Conservation (phyloP, 2,113 vertebrate species). For the Spheniscus mendiculus region DNA sequence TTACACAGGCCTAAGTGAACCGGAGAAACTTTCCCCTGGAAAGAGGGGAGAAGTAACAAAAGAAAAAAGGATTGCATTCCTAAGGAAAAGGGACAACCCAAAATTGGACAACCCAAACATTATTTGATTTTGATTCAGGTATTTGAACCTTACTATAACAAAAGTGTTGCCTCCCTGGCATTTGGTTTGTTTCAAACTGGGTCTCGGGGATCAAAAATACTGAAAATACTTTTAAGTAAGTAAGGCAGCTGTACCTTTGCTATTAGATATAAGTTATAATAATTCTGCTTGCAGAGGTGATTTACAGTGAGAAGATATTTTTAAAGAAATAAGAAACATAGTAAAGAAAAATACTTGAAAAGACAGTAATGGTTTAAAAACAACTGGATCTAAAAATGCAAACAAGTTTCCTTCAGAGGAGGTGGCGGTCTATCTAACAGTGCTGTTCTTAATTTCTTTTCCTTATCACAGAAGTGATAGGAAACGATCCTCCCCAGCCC, state of each 20-base stretch:
- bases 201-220: not conserved
- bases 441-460: not conserved
- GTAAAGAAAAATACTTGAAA: not conserved
- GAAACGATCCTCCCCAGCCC: not conserved
- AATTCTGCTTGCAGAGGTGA: not conserved
- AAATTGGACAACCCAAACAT: not conserved
- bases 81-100: not conserved
- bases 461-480: not conserved
- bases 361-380: not conserved
- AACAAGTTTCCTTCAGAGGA: not conserved
- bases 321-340: not conserved
- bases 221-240: not conserved
- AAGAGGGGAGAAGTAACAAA: not conserved
- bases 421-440: not conserved
- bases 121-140: not conserved
- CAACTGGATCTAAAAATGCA: not conserved
- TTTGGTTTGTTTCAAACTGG: not conserved
- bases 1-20: not conserved
- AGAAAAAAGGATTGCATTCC: not conserved
- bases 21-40: not conserved
- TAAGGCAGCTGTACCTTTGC: not conserved
- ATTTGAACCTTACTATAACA: not conserved
- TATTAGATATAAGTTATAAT: not conserved
- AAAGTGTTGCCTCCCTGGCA: not conserved
- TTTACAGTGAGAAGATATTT: not conserved